phyloP scores from a whole-genome alignment of 1,140 invertebrate species.

The Brachionus rubens region DNA sequence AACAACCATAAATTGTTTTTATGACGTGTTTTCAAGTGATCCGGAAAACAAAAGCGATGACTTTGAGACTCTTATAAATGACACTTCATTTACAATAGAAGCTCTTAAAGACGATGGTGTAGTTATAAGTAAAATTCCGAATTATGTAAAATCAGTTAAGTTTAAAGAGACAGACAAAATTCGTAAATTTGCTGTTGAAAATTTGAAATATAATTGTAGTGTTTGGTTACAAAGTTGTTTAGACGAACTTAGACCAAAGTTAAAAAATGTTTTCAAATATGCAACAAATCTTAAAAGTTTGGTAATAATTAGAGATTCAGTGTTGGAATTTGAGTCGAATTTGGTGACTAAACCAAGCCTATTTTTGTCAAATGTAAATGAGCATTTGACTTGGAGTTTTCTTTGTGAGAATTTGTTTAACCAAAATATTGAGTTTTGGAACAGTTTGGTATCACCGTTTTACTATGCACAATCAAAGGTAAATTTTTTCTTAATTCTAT shows the following conservation, averaged over 20 bases:
- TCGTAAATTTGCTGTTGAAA: constrained; percentile 13
- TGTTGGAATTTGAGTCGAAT: constrained; percentile 28
- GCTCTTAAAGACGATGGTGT: constrained; percentile 43
- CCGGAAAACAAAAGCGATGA: background rate
- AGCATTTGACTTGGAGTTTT: background rate
- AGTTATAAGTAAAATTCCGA: constrained; percentile 17
- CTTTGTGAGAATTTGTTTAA: constrained; percentile 3
- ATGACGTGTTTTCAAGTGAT: background rate
- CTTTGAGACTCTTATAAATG: constrained; percentile 17
- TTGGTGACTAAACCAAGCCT: background rate
- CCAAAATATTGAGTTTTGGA: constrained; percentile 23
- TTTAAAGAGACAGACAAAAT: background rate
- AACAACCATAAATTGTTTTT: background rate
- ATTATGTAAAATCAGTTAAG: constrained; percentile 14
- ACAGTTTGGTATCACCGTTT: background rate
- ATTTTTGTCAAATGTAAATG: background rate
- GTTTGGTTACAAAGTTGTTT: constrained; percentile 18
- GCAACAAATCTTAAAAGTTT: constrained; percentile 31
- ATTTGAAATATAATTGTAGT: background rate
- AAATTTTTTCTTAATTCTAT: background rate
- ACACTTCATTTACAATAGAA: constrained; percentile 7
- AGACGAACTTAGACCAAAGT: background rate
- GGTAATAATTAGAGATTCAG: constrained; percentile 31
- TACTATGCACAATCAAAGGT: constrained; percentile 29
- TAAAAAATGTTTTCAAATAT: constrained; percentile 20